Conservation (phyloP, 2,888 invertebrate genomes). For the Lasioglossum leucozonium region DNA sequence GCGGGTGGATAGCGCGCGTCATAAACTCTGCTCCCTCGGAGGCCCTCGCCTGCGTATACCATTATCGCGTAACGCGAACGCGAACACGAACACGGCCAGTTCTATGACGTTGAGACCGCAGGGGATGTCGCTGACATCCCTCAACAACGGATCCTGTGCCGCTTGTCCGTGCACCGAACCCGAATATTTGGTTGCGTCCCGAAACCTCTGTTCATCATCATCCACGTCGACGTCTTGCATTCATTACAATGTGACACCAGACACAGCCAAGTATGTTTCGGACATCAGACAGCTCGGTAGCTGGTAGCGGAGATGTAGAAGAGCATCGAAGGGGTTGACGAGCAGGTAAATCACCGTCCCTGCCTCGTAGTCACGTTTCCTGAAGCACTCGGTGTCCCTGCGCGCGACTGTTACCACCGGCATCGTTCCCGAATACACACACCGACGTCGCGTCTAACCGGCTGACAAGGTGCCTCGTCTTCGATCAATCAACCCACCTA, state of each 20-base stretch:
- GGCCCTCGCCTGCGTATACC: constrained; percentile 31
- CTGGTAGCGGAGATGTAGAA: neutral
- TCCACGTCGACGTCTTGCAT: constrained; percentile 68
- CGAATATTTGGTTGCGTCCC: constrained; percentile 58
- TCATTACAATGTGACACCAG: constrained; percentile 58
- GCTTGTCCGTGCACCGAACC: constrained; percentile 50
- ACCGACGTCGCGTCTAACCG: neutral
- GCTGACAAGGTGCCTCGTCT: constrained; percentile 50
- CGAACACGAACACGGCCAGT: constrained; percentile 37
- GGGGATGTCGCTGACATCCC: constrained; percentile 66
- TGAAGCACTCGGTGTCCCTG: constrained; percentile 4
- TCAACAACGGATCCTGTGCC: constrained; percentile 54
- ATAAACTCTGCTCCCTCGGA: constrained; percentile 30
- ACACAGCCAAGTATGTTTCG: constrained; percentile 28
- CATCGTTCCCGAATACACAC: constrained; percentile 3
- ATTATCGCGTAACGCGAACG: constrained; percentile 51
- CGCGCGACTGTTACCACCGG: neutral
- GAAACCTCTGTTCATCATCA: constrained; percentile 63
- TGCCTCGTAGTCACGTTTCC: constrained; percentile 29
- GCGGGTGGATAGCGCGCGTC: constrained; percentile 11
- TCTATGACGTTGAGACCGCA: constrained; percentile 56
- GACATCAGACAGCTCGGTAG: constrained; percentile 9
- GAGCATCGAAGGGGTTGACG: constrained; percentile 20
- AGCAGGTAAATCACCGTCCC: constrained; percentile 40
- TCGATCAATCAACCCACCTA: constrained; percentile 69